Conservation (phyloP, 2,797 vertebrate species). For the Pristis pectinata region DNA sequence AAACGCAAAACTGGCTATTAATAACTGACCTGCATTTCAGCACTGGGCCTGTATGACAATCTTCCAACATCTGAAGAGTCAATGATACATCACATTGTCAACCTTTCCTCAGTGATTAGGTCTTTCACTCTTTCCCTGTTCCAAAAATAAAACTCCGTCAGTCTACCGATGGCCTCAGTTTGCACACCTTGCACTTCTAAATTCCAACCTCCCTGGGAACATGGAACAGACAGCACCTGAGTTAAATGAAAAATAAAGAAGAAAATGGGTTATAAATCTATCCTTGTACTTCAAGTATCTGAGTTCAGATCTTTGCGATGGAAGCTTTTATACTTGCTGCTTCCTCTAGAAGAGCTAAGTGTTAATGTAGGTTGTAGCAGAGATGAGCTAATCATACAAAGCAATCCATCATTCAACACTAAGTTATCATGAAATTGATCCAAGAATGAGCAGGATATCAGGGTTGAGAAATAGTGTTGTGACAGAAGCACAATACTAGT, state of each 20-base stretch:
- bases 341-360: background rate
- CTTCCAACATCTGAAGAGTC: background rate
- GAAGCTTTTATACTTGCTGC: background rate
- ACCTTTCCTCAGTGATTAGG: background rate
- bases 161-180: background rate
- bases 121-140: background rate
- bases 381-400: background rate
- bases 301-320: background rate
- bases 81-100: background rate
- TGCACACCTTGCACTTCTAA: background rate
- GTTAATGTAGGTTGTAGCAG: background rate
- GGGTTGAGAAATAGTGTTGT: background rate
- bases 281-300: background rate
- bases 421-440: background rate
- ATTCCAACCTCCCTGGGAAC: background rate
- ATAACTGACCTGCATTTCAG: background rate
- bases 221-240: background rate
- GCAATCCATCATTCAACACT: background rate
- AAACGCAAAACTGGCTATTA: background rate
- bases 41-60: background rate
- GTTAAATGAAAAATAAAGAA: conserved; percentile 7
- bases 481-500: background rate
- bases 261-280: background rate
- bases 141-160: conserved; percentile 1
- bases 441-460: background rate